Conservation (phyloP, 2,888 invertebrate genomes). For the Patella depressa region DNA sequence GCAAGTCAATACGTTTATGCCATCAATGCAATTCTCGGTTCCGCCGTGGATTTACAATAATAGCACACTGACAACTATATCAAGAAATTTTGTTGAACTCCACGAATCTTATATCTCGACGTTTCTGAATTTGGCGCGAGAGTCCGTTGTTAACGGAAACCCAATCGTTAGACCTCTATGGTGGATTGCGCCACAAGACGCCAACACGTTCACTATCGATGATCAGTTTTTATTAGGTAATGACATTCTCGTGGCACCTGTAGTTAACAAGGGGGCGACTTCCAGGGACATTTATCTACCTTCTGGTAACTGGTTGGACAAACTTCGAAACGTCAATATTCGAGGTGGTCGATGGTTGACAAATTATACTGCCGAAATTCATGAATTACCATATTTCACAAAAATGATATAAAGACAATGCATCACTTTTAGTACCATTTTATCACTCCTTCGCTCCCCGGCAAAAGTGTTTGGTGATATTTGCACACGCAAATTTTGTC, state of each 20-base stretch:
- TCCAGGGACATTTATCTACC: constrained; percentile 63
- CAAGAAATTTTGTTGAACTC: constrained; percentile 48
- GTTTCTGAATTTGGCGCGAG: constrained; percentile 52
- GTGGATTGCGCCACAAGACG: constrained; percentile 88
- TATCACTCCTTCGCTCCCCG: too few relatives aligned
- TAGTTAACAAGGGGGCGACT: constrained; percentile 59
- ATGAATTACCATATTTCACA: constrained; percentile 53
- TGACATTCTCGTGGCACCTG: constrained; percentile 66
- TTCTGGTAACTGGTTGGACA: constrained; percentile 50
- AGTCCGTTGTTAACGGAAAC: constrained; percentile 67
- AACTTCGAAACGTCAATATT: constrained; percentile 27
- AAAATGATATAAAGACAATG: constrained; percentile 13
- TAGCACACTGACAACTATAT: constrained; percentile 45
- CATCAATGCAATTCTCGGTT: constrained; percentile 88
- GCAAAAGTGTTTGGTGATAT: too few relatives aligned
- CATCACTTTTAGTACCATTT: too few relatives aligned
- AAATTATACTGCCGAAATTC: constrained; percentile 43
- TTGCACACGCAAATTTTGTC: too few relatives aligned
- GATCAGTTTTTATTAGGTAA: constrained; percentile 73
- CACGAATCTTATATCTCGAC: constrained; percentile 50
- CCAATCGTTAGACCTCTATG: constrained; percentile 94
- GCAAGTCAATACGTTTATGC: constrained; percentile 88
- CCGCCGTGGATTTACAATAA: constrained; percentile 72
- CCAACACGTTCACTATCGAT: constrained; percentile 84
- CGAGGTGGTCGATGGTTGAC: constrained; percentile 47